Evolutionary conservation across 2,113 vertebrate genomes (phyloP).

Genomic region (Pseudorasbora parva): DNA sequence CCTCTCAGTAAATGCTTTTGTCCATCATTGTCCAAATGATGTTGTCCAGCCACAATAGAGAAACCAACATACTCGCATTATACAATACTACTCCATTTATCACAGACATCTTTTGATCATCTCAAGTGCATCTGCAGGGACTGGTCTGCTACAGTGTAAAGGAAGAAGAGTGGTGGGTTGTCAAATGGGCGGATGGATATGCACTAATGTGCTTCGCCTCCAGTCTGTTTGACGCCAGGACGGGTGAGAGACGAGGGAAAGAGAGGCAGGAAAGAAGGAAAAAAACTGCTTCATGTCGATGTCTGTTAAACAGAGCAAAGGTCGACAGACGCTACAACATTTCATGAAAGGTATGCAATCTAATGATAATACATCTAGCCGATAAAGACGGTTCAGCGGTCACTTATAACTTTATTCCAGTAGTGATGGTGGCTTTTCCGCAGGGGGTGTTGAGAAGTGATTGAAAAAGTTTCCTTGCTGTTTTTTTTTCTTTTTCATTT

Average conservation of each 20-base stretch:
- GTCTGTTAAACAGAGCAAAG: conserved; percentile 45
- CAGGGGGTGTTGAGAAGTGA: conserved; percentile 67
- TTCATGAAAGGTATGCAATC: conserved; percentile 64
- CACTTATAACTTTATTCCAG: conserved; percentile 50
- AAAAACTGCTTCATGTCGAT: conserved; percentile 58
- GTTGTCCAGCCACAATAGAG: background rate
- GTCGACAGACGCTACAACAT: background rate
- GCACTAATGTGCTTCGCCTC: conserved; percentile 64
- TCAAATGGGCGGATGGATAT: conserved; percentile 75
- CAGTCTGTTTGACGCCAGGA: conserved; percentile 71
- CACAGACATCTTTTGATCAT: background rate
- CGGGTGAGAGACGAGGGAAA: conserved; percentile 65
- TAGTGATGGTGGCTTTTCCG: conserved; percentile 58
- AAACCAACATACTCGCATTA: background rate
- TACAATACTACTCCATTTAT: conserved; percentile 9
- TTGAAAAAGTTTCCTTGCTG: conserved; percentile 64
- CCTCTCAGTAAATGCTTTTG: background rate
- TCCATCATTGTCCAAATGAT: background rate
- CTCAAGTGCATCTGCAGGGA: conserved; percentile 6
- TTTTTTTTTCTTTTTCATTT: conserved; percentile 10
- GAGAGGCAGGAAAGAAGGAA: conserved; percentile 46
- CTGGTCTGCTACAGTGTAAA: background rate
- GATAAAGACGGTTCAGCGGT: conserved; percentile 11
- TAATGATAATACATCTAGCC: background rate
- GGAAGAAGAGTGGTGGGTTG: conserved; percentile 53